A percentile compares a stretch with the other conserved stretches of the same genome.
phyloP scores from a whole-genome alignment of 1,140 invertebrate species.

The Brevipalpus yothersi region DNA sequence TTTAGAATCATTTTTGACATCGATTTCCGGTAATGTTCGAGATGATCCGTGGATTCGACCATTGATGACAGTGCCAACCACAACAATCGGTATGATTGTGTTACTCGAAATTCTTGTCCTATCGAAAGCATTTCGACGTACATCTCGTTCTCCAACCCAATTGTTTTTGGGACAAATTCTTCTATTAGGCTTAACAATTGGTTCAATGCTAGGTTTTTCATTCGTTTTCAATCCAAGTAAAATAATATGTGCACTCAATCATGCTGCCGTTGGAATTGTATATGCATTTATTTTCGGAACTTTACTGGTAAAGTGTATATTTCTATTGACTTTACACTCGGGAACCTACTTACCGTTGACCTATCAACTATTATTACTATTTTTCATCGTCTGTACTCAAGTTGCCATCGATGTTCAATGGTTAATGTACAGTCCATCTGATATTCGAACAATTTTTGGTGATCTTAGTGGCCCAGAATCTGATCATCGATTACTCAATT shows the following conservation, averaged over 20 bases:
- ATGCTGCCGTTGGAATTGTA: constrained; percentile 57
- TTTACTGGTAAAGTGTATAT: constrained; percentile 75
- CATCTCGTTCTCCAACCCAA: constrained; percentile 45
- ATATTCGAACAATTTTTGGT: neutral
- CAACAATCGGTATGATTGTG: constrained; percentile 50
- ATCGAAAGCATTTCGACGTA: constrained; percentile 56
- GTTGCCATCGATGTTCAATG: constrained; percentile 39
- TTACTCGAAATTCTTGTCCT: constrained; percentile 70
- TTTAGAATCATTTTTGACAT: neutral
- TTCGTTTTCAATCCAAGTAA: neutral
- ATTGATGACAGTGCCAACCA: constrained; percentile 43
- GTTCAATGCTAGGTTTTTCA: constrained; percentile 25
- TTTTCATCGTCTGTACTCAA: constrained; percentile 46
- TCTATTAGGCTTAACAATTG: constrained; percentile 55
- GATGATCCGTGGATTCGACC: constrained; percentile 59
- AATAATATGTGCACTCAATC: constrained; percentile 51
- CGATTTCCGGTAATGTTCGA: constrained; percentile 2
- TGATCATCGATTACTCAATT: neutral
- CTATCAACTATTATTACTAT: constrained; percentile 59
- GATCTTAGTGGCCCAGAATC: neutral
- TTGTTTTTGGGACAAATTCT: constrained; percentile 73
- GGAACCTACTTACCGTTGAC: constrained; percentile 76
- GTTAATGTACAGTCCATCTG: constrained; percentile 12
- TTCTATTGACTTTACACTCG: constrained; percentile 64
- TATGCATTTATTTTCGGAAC: constrained; percentile 73